A percentile compares a stretch with the other conserved stretches of the same genome.
These are phyloP conservation scores for Zaprionus gabonicus DNA, from an alignment of 1,140 invertebrate genomes.

Conservation along the genomic window DNA sequence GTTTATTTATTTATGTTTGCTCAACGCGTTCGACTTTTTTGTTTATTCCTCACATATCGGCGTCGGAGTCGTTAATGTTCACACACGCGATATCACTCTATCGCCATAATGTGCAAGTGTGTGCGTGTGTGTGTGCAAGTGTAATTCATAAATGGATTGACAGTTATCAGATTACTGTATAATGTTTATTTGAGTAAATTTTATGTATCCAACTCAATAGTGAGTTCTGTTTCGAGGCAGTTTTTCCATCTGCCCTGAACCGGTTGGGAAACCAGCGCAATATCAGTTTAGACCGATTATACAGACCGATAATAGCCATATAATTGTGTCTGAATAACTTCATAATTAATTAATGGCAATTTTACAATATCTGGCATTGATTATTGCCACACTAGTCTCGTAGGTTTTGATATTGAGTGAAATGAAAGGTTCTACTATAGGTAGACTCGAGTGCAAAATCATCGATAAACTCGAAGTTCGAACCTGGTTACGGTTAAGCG, in stretches of 20 bases:
- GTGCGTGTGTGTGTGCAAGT: neutral
- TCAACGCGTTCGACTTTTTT: neutral
- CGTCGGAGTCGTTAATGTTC: conserved; percentile 51
- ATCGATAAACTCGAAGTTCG: neutral
- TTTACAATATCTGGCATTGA: neutral
- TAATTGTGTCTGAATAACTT: neutral
- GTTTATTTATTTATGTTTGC: conserved; percentile 59
- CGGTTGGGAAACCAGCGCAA: neutral
- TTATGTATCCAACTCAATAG: neutral
- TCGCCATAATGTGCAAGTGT: conserved; percentile 12
- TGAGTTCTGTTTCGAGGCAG: neutral
- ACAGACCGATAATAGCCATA: neutral
- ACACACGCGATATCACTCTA: conserved; percentile 36
- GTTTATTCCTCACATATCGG: conserved; percentile 36
- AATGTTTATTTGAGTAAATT: neutral
- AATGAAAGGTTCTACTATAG: too few species aligned
- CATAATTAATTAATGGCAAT: conserved; percentile 3
- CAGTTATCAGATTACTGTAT: neutral
- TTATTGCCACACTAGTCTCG: neutral
- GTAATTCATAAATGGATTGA: neutral
- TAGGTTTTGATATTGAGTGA: too few species aligned
- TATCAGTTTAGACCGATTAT: neutral
- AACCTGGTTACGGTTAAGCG: neutral
- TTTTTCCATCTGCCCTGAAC: neutral
- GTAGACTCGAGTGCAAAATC: too few species aligned